Evolutionary conservation across 2,888 invertebrate genomes (phyloP).

Genomic region (Atherix ibis): DNA sequence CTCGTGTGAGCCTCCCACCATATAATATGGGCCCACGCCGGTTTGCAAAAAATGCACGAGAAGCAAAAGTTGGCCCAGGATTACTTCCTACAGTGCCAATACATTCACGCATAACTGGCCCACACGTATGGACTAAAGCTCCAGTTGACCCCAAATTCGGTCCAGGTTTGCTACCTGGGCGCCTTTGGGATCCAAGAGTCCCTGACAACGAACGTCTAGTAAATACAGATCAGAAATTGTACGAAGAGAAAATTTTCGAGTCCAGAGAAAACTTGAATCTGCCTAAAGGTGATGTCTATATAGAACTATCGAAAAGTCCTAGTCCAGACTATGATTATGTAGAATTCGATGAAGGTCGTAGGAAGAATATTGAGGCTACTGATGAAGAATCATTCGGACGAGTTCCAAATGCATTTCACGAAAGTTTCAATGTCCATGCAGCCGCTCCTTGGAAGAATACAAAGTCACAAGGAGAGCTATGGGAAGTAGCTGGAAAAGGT

Average conservation of each 20-base stretch:
- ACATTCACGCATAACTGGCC: no score
- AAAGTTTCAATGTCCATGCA: conserved; percentile 3
- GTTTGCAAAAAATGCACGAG: no score
- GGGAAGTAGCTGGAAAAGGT: conserved; percentile 3
- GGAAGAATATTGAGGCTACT: background rate
- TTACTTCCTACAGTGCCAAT: no score
- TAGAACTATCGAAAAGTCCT: conserved; percentile 10
- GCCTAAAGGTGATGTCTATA: conserved; percentile 13
- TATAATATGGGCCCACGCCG: no score
- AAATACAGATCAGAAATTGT: no score
- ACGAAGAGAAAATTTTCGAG: conserved; percentile 5
- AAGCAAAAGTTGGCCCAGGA: no score
- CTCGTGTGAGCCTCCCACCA: no score
- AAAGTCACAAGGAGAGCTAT: conserved; percentile 2
- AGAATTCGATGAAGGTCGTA: conserved; percentile 5
- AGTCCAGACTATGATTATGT: conserved; percentile 10
- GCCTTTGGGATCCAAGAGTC: no score
- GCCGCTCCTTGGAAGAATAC: conserved; percentile 3
- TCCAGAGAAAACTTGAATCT: conserved; percentile 10
- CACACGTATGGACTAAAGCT: no score
- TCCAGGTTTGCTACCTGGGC: no score
- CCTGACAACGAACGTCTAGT: no score
- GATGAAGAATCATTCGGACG: conserved; percentile 1
- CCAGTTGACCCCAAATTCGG: no score
- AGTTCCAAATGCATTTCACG: conserved; percentile 7